These are phyloP conservation scores for Ditula angustiorana DNA, from an alignment of 2,888 invertebrate genomes.

Conservation along the genomic window DNA sequence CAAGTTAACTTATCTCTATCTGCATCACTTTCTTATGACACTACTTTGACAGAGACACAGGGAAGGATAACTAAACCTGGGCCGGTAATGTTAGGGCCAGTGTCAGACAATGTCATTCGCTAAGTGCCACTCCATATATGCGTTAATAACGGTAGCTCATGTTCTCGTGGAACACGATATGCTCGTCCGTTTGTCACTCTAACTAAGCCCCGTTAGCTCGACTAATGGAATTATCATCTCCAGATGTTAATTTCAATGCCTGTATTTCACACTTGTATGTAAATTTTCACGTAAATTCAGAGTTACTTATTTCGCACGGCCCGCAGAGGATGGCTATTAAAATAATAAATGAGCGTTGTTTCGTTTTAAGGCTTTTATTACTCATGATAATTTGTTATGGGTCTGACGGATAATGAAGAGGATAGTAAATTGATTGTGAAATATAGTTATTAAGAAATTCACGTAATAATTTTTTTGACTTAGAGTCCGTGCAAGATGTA, in stretches of 20 bases:
- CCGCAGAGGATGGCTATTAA: conserved; percentile 49
- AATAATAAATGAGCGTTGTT: conserved; percentile 55
- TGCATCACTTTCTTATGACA: too few relatives aligned
- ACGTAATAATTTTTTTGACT: too few relatives aligned
- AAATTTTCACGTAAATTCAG: conserved; percentile 54
- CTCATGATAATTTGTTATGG: conserved; percentile 35
- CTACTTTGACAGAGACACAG: too few relatives aligned
- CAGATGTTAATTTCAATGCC: conserved; percentile 40
- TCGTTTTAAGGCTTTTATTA: conserved; percentile 56
- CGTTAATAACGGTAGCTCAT: not conserved
- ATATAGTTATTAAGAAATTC: too few relatives aligned
- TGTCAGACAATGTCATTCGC: conserved; percentile 3
- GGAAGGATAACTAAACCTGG: too few relatives aligned
- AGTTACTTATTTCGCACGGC: conserved; percentile 39
- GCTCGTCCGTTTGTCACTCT: conserved; percentile 13
- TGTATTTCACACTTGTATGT: conserved; percentile 50
- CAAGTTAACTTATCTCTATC: too few relatives aligned
- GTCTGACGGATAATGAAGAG: too few relatives aligned
- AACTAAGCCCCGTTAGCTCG: not conserved
- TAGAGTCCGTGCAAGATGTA: too few relatives aligned
- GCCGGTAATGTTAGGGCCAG: too few relatives aligned
- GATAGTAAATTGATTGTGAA: too few relatives aligned
- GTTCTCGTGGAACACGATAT: not conserved
- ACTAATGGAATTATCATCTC: conserved; percentile 20
- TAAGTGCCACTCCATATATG: not conserved